phyloP scores from a whole-genome alignment of 2,797 vertebrate species.

The Chrosomus eos region DNA sequence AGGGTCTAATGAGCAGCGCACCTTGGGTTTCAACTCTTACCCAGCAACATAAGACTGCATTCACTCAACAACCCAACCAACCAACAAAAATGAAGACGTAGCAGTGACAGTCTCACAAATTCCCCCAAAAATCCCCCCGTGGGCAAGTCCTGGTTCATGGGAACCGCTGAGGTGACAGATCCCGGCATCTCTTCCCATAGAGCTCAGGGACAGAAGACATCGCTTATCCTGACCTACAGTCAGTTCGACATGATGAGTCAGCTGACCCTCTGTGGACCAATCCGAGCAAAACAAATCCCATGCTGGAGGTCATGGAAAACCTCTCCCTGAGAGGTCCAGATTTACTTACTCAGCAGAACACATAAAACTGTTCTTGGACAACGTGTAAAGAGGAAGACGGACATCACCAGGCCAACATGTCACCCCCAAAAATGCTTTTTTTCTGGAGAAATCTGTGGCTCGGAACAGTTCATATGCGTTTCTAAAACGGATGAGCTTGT shows the following conservation, averaged over 20 bases:
- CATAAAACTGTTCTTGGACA: neutral
- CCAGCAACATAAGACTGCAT: neutral
- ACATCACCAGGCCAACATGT: slow-evolving; percentile 3
- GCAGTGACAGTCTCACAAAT: slow-evolving; percentile 11
- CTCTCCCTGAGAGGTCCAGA: slow-evolving; percentile 2
- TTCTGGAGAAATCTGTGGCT: slow-evolving; percentile 5
- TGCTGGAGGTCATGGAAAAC: slow-evolving; percentile 21
- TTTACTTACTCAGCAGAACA: slow-evolving; percentile 32
- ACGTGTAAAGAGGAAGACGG: neutral
- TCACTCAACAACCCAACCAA: slow-evolving; percentile 23
- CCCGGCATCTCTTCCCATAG: slow-evolving; percentile 83
- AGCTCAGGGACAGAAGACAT: slow-evolving; percentile 17
- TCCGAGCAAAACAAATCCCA: neutral
- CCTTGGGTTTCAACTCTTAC: slow-evolving; percentile 1
- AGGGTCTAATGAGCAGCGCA: slow-evolving; percentile 17
- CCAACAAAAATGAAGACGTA: slow-evolving; percentile 6
- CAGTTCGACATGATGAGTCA: slow-evolving; percentile 13
- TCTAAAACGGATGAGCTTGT: slow-evolving; percentile 16
- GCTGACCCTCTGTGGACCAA: neutral
- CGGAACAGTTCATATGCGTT: neutral
- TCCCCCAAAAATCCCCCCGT: slow-evolving; percentile 62
- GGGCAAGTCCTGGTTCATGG: slow-evolving; percentile 78
- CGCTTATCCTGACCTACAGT: neutral
- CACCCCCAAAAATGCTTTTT: slow-evolving; percentile 23
- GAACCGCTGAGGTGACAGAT: slow-evolving; percentile 79